Evolutionary conservation across 1,140 invertebrate species (phyloP).

Genomic region (Ceratosolen solmsi): DNA sequence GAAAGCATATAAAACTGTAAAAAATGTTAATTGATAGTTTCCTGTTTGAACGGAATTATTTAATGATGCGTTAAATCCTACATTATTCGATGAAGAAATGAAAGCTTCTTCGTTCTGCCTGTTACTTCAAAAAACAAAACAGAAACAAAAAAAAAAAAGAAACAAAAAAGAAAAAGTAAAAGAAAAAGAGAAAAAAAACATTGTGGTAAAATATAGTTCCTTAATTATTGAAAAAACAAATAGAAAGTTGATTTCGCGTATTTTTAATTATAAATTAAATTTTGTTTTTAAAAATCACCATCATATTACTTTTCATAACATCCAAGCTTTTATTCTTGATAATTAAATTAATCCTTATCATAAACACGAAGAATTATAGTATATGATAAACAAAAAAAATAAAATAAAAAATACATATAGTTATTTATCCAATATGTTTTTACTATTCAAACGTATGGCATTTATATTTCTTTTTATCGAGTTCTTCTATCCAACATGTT

Average conservation of each 20-base stretch:
- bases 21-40: conserved; percentile 1
- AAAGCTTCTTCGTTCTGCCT: conserved; percentile 3
- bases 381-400: too few relatives aligned
- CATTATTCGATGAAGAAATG: not conserved
- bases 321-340: not conserved
- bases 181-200: too few relatives aligned
- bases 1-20: not conserved
- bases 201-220: conserved; percentile 12
- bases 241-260: conserved; percentile 18
- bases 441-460: too few relatives aligned
- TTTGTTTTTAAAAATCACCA: not conserved
- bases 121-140: too few relatives aligned
- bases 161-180: too few relatives aligned
- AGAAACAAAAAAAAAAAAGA: too few relatives aligned
- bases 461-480: too few relatives aligned
- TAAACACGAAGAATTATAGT: too few relatives aligned
- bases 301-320: not conserved
- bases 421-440: too few relatives aligned
- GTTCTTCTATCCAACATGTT: too few relatives aligned
- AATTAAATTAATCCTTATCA: not conserved
- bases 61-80: conserved; percentile 22
- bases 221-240: not conserved
- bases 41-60: not conserved
- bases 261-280: conserved; percentile 26
- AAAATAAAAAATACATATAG: too few relatives aligned